Percentiles rank a stretch among this genome's conserved stretches.
Conservation (phyloP, 1,140 invertebrate species). For the Euglossa dilemma region DNA sequence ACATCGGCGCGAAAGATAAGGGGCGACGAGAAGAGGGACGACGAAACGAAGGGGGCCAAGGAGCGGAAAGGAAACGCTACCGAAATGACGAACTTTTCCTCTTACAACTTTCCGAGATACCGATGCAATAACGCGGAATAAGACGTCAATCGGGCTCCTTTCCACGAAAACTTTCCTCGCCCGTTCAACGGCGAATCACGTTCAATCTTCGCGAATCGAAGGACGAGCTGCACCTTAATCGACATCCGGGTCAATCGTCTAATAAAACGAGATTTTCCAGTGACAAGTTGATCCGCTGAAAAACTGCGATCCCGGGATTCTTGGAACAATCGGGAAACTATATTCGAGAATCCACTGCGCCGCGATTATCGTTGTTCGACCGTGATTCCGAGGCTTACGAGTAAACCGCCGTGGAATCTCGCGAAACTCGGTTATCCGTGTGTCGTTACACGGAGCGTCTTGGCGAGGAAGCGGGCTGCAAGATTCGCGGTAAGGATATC, state of each 20-base stretch:
- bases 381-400: neutral
- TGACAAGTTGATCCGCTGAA: neutral
- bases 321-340: conserved; percentile 7
- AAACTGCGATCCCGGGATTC: neutral
- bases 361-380: neutral
- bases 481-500: neutral
- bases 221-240: conserved; percentile 5
- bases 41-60: too few species aligned
- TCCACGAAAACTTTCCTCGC: conserved; percentile 16
- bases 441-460: too few species aligned
- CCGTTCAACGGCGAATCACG: neutral
- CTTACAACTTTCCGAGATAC: conserved; percentile 10
- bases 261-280: conserved; percentile 17
- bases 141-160: conserved; percentile 1
- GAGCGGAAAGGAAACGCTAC: neutral
- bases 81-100: conserved; percentile 13
- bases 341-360: neutral
- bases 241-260: neutral
- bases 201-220: conserved; percentile 7
- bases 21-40: too few species aligned
- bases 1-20: neutral
- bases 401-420: neutral
- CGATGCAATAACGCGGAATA: conserved; percentile 35
- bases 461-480: neutral
- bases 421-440: too few species aligned